Conservation (phyloP, 1,140 invertebrate genomes). For the Drosophila pruinosa region DNA sequence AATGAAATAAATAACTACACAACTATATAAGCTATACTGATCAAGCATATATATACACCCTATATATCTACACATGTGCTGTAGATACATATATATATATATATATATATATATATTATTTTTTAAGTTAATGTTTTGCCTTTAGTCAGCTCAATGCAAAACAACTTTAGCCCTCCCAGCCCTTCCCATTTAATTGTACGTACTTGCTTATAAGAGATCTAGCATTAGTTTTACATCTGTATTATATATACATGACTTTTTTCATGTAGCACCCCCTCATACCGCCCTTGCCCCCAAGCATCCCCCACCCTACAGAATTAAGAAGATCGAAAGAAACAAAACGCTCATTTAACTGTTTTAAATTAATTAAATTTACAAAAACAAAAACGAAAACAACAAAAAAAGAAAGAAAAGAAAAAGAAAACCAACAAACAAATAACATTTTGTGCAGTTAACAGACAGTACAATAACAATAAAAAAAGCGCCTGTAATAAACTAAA, state of each 20-base stretch:
- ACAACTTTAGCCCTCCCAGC: background rate
- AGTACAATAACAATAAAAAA: slow-evolving; percentile 40
- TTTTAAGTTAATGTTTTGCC: slow-evolving; percentile 33
- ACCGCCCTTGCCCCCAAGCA: background rate
- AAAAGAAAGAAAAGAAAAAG: background rate
- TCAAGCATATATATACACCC: background rate
- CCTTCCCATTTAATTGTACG: slow-evolving; percentile 19
- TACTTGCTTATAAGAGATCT: slow-evolving; percentile 28
- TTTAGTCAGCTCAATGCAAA: slow-evolving; percentile 29
- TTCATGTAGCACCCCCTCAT: slow-evolving; percentile 12
- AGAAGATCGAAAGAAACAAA: too few relatives aligned
- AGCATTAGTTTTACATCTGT: slow-evolving; percentile 24
- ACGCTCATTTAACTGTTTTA: slow-evolving; percentile 1
- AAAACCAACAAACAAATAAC: background rate
- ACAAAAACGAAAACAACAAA: background rate
- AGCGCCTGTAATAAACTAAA: slow-evolving; percentile 6
- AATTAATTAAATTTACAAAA: background rate
- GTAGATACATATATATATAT: background rate
- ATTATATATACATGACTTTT: slow-evolving; percentile 32
- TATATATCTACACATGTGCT: background rate
- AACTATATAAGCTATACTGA: slow-evolving; percentile 3
- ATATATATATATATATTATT: slow-evolving; percentile 3
- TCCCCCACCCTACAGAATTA: background rate
- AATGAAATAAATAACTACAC: background rate
- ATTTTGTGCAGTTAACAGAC: slow-evolving; percentile 40